Percentiles rank a stretch among this genome's conserved stretches.
Conservation (phyloP, 2,113 vertebrate genomes). For the Dryoscopus gambensis region DNA sequence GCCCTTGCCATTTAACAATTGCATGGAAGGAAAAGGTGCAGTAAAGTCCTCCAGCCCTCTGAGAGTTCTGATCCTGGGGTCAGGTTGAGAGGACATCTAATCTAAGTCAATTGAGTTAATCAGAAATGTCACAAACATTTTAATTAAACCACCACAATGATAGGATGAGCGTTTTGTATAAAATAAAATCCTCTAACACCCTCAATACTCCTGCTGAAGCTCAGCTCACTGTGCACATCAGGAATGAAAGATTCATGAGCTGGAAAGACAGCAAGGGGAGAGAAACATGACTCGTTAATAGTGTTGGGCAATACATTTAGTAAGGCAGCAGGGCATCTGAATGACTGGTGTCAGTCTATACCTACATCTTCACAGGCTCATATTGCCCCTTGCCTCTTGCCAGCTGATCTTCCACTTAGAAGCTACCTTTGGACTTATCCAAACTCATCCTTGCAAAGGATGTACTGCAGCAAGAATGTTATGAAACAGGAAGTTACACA, state of each 20-base stretch:
- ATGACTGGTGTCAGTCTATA: neutral
- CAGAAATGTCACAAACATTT: neutral
- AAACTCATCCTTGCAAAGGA: neutral
- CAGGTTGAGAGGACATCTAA: neutral
- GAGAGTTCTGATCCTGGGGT: neutral
- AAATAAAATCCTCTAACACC: neutral
- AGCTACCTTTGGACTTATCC: neutral
- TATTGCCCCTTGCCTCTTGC: neutral
- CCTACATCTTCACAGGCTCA: neutral
- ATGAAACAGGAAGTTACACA: neutral
- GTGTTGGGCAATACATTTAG: neutral
- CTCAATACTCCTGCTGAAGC: neutral
- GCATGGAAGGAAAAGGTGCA: neutral
- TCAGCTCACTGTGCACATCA: neutral
- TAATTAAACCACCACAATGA: neutral
- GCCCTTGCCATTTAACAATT: neutral
- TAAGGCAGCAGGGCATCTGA: neutral
- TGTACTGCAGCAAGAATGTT: neutral
- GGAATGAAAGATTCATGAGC: slow-evolving; percentile 19
- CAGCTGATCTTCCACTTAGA: neutral
- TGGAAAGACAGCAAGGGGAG: neutral
- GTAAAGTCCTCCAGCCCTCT: neutral
- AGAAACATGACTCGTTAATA: neutral
- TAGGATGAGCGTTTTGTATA: neutral
- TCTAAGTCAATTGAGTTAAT: neutral